These are phyloP conservation scores for Cheilosia impressa DNA, from an alignment of 2,888 invertebrate species.

Conservation along the genomic window DNA sequence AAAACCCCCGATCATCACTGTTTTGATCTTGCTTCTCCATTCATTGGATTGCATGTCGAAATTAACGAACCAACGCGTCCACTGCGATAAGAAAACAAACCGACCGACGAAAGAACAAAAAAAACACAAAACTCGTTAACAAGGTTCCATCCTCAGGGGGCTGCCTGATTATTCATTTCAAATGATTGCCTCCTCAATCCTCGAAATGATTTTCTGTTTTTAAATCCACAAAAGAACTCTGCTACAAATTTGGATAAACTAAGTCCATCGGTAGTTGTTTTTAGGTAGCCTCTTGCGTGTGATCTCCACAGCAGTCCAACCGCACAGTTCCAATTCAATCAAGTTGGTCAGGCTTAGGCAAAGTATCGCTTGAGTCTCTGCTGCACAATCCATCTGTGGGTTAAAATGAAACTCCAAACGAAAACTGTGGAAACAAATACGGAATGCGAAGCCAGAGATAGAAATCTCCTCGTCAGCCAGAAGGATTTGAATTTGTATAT, in stretches of 20 bases:
- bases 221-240: not conserved
- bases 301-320: conserved; percentile 31
- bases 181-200: conserved; percentile 36
- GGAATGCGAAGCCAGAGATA: conserved; percentile 22
- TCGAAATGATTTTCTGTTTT: not conserved
- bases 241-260: conserved; percentile 16
- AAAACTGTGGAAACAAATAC: not conserved
- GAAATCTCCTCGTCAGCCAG: conserved; percentile 39
- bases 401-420: conserved; percentile 10
- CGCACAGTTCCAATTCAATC: conserved; percentile 30
- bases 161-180: conserved; percentile 50
- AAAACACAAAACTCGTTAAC: conserved; percentile 48
- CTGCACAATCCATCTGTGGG: not conserved
- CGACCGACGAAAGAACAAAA: conserved; percentile 10
- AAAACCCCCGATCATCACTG: conserved; percentile 11
- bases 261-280: conserved; percentile 13
- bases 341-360: conserved; percentile 4
- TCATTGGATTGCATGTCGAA: conserved; percentile 41
- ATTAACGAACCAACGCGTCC: conserved; percentile 57
- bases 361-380: not conserved
- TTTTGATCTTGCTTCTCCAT: conserved; percentile 44
- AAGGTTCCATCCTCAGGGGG: conserved; percentile 51
- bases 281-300: conserved; percentile 40
- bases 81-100: conserved; percentile 51
- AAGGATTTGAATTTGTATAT: conserved; percentile 21